Conservation (phyloP, 2,797 vertebrate genomes). For the Sebastes matsubarae region DNA sequence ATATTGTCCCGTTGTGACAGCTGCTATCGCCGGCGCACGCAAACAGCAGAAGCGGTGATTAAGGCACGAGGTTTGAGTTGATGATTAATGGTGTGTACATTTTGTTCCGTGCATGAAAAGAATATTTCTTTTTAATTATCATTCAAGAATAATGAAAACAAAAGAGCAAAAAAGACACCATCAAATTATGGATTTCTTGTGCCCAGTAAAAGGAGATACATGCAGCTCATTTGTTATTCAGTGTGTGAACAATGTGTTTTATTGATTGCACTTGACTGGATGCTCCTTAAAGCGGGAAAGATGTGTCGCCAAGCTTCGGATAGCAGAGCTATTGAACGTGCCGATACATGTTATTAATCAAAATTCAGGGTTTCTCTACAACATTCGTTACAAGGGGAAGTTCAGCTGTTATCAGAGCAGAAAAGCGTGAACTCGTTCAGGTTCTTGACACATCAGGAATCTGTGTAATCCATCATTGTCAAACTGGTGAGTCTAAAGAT, state of each 20-base stretch:
- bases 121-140: constrained; percentile 23
- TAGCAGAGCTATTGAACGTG: background rate
- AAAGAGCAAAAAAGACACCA: constrained; percentile 27
- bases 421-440: background rate
- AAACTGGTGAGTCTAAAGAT: background rate
- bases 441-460: background rate
- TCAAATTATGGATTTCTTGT: constrained; percentile 12
- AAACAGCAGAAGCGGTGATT: constrained; percentile 28
- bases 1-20: constrained; percentile 43
- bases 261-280: constrained; percentile 22
- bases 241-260: background rate
- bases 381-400: background rate
- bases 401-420: background rate
- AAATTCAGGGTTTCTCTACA: background rate
- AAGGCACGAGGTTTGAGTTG: constrained; percentile 29
- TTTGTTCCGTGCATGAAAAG: constrained; percentile 15
- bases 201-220: background rate
- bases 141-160: constrained; percentile 46
- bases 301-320: background rate
- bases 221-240: constrained; percentile 16
- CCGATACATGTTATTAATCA: constrained; percentile 10
- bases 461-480: background rate
- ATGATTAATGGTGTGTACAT: constrained; percentile 62
- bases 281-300: constrained; percentile 5
- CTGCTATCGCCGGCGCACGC: constrained; percentile 20